These are phyloP conservation scores for Coboldia fuscipes DNA, from an alignment of 1,140 invertebrate species.

Conservation along the genomic window DNA sequence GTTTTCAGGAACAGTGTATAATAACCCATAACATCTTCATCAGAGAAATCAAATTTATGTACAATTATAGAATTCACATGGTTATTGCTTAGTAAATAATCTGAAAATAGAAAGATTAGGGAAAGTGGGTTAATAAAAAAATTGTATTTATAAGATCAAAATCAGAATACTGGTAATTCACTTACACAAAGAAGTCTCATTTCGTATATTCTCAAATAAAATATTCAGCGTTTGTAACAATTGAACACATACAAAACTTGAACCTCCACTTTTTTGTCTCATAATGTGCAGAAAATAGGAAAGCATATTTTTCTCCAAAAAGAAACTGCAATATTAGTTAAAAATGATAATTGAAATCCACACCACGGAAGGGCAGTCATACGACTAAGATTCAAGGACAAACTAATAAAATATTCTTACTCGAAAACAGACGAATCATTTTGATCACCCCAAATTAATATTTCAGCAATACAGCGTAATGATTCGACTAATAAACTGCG, in stretches of 20 bases:
- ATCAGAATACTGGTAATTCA: constrained; percentile 3
- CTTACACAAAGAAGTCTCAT: constrained; percentile 97
- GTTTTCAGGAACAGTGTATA: constrained; percentile 99
- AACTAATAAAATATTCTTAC: constrained; percentile 35
- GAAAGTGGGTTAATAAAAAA: too few relatives aligned
- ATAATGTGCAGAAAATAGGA: constrained; percentile 95
- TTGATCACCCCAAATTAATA: constrained; percentile 99
- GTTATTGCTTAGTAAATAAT: constrained; percentile 98
- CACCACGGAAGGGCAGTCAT: too few relatives aligned
- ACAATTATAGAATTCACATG: constrained; percentile 99
- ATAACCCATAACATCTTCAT: constrained; percentile 99
- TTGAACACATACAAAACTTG: constrained; percentile 91
- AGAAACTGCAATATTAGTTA: constrained; percentile 53
- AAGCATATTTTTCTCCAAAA: constrained; percentile 98
- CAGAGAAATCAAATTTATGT: constrained; percentile 98
- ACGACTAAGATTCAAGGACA: not conserved
- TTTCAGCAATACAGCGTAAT: constrained; percentile 90
- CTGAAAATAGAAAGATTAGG: constrained; percentile 46
- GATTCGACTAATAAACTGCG: constrained; percentile 90
- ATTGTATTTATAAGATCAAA: not conserved
- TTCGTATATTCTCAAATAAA: constrained; percentile 96
- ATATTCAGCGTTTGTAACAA: constrained; percentile 96
- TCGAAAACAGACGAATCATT: constrained; percentile 99
- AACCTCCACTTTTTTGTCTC: constrained; percentile 85
- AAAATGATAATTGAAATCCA: not conserved